phyloP scores from a whole-genome alignment of 1,140 invertebrate genomes.

The Wasmannia auropunctata region DNA sequence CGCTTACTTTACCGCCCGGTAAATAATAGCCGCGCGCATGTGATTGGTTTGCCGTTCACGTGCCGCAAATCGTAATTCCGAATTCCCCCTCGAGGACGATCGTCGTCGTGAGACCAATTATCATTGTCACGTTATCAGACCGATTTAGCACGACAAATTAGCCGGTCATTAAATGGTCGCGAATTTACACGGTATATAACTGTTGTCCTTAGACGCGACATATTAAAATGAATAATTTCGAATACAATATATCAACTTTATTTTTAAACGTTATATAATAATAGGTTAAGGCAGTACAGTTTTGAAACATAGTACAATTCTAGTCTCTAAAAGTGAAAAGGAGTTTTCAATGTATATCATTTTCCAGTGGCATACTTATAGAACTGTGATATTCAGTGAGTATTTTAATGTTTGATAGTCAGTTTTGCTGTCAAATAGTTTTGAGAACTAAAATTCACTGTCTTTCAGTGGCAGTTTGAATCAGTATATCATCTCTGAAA shows the following conservation, averaged over 20 bases:
- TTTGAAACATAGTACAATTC: no score
- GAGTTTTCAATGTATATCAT: no score
- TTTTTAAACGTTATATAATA: neutral
- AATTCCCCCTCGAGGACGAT: constrained; percentile 61
- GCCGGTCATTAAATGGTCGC: neutral
- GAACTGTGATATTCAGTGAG: no score
- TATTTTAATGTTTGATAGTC: no score
- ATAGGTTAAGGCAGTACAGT: no score
- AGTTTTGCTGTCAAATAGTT: no score
- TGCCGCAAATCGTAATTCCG: constrained; percentile 48
- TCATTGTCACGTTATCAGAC: constrained; percentile 13
- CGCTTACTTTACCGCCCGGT: neutral
- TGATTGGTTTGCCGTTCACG: constrained; percentile 62
- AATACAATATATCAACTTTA: neutral
- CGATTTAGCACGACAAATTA: constrained; percentile 32
- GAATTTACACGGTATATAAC: neutral
- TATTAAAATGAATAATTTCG: neutral
- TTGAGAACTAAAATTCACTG: no score
- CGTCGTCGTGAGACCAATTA: constrained; percentile 48
- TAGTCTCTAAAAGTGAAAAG: no score
- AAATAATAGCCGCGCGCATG: constrained; percentile 39
- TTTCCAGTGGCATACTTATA: no score
- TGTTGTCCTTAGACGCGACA: neutral
- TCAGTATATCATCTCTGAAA: no score
- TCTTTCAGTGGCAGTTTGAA: no score